Percentiles rank a stretch among this genome's conserved stretches.
phyloP scores from a whole-genome alignment of 2,113 vertebrate species.

The Perca schrenkii region DNA sequence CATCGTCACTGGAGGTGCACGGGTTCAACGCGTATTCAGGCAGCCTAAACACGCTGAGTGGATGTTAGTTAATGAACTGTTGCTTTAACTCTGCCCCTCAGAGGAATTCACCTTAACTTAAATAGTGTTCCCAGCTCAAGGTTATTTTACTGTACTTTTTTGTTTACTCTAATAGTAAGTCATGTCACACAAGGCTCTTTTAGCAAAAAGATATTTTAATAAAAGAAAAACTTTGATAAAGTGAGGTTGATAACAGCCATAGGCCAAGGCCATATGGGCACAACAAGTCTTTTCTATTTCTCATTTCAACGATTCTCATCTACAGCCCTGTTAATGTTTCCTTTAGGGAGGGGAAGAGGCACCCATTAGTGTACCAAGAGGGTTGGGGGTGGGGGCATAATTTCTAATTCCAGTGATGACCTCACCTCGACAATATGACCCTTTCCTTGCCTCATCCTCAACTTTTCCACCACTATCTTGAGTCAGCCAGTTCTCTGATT shows the following conservation, averaged over 20 bases:
- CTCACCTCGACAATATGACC: constrained; percentile 60
- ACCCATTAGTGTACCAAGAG: constrained; percentile 22
- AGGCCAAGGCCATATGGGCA: neutral
- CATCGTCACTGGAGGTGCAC: constrained; percentile 14
- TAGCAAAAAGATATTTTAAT: neutral
- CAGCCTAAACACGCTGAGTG: constrained; percentile 26
- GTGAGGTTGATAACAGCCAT: neutral
- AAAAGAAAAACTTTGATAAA: neutral
- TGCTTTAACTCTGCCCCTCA: constrained; percentile 28
- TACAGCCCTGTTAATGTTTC: constrained; percentile 32
- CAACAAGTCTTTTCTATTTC: neutral
- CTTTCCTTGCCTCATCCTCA: constrained; percentile 55
- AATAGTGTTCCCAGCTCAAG: neutral
- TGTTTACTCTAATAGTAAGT: constrained; percentile 9
- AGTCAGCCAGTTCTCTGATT: constrained; percentile 61
- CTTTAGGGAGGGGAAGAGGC: constrained; percentile 39
- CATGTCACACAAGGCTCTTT: constrained; percentile 27
- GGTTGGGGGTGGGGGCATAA: constrained; percentile 24
- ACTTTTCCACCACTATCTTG: constrained; percentile 57
- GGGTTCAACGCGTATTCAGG: constrained; percentile 26
- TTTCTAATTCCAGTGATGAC: constrained; percentile 74
- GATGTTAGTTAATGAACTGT: constrained; percentile 29
- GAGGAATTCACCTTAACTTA: constrained; percentile 41
- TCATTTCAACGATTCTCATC: constrained; percentile 25
- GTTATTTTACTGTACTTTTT: neutral